Conservation (phyloP, 2,113 vertebrate species). For the Cavia aperea region DNA sequence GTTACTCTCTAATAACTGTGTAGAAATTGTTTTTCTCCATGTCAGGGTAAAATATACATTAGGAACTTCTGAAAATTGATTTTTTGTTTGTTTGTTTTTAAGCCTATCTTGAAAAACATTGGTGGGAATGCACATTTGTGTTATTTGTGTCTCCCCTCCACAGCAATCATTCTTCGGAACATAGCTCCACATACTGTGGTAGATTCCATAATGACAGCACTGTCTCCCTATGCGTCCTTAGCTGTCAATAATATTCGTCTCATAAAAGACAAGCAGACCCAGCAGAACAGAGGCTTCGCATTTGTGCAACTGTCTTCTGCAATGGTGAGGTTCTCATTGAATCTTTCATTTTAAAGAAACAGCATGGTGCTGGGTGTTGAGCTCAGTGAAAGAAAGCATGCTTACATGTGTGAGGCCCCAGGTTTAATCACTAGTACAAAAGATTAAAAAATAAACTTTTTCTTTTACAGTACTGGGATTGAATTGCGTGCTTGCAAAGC, state of each 20-base stretch:
- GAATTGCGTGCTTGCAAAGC: too few relatives aligned
- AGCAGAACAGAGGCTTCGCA: conserved; percentile 96
- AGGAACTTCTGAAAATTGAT: neutral
- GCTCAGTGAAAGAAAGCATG: neutral
- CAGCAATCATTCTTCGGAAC: conserved; percentile 97
- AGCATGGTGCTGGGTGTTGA: neutral
- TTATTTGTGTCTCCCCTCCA: conserved; percentile 27
- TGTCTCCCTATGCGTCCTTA: conserved; percentile 95
- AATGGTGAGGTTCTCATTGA: conserved; percentile 80
- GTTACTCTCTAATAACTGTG: too few relatives aligned
- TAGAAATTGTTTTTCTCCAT: neutral
- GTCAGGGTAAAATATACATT: neutral
- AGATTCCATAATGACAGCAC: conserved; percentile 91
- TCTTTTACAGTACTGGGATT: too few relatives aligned
- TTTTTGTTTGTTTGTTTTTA: neutral
- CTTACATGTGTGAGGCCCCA: neutral
- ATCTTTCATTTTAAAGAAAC: neutral
- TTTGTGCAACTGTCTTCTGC: conserved; percentile 97
- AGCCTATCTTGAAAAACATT: neutral
- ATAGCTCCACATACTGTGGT: conserved; percentile 92
- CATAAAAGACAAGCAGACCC: conserved; percentile 98
- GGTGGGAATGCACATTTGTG: neutral
- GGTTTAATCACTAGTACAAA: neutral
- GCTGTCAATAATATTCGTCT: conserved; percentile 95
- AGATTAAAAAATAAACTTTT: neutral